Percentiles rank a stretch among this genome's conserved stretches.
These are phyloP conservation scores for Platycheirus rosarum DNA, from an alignment of 2,888 invertebrate species.

Conservation along the genomic window DNA sequence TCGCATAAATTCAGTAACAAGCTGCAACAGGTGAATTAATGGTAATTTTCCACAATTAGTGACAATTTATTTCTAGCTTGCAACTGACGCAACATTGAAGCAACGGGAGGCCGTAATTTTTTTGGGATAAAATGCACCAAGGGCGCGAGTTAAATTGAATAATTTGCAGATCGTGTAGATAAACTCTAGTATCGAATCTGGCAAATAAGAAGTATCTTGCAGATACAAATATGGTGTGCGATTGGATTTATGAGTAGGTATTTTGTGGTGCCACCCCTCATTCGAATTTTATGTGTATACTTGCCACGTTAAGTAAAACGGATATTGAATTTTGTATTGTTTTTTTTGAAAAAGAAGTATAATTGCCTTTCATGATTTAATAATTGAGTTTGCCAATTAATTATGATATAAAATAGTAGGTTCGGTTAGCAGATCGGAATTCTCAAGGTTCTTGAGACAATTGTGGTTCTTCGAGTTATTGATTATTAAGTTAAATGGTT, in stretches of 20 bases:
- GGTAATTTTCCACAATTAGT: slow-evolving; percentile 61
- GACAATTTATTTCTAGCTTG: slow-evolving; percentile 58
- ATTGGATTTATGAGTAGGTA: slow-evolving; percentile 53
- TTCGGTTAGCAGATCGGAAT: no score
- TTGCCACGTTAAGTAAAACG: slow-evolving; percentile 5
- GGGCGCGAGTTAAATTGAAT: no score
- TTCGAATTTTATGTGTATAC: background rate
- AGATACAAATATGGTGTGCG: slow-evolving; percentile 29
- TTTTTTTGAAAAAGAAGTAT: no score
- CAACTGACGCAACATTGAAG: slow-evolving; percentile 18
- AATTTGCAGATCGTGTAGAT: background rate
- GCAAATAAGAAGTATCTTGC: no score
- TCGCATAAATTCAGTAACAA: slow-evolving; percentile 44
- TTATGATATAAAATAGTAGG: slow-evolving; percentile 40
- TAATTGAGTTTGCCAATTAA: slow-evolving; percentile 62
- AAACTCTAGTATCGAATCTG: no score
- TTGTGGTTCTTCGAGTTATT: slow-evolving; percentile 18
- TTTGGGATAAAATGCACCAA: slow-evolving; percentile 51
- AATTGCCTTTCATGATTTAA: slow-evolving; percentile 38
- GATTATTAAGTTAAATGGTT: slow-evolving; percentile 18
- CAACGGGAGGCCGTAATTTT: slow-evolving; percentile 56
- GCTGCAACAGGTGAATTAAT: slow-evolving; percentile 55
- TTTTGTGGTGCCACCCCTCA: slow-evolving; percentile 48
- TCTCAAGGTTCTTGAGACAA: slow-evolving; percentile 44
- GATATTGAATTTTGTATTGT: slow-evolving; percentile 30